Conservation (phyloP, 2,888 invertebrate species). For the Polymixis lichenea region DNA sequence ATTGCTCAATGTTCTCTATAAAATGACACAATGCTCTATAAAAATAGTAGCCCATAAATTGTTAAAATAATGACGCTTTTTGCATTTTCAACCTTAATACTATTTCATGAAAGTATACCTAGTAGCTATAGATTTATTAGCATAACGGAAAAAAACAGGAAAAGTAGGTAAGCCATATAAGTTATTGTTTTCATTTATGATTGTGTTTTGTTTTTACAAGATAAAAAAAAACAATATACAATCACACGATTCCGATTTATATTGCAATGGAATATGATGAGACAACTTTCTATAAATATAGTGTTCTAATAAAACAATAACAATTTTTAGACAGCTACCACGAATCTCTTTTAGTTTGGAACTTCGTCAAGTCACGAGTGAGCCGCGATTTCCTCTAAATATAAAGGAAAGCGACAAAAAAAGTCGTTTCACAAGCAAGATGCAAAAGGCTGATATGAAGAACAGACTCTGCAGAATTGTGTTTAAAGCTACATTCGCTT, state of each 20-base stretch:
- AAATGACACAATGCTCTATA: not conserved
- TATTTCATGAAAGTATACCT: not conserved
- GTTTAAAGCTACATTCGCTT: too few species aligned
- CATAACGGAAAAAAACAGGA: not conserved
- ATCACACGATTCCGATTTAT: slow-evolving; percentile 32
- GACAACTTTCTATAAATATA: slow-evolving; percentile 57
- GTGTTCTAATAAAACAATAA: slow-evolving; percentile 61
- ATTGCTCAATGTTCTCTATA: slow-evolving; percentile 1
- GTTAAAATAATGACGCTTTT: not conserved
- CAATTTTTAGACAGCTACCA: slow-evolving; percentile 41
- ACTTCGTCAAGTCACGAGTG: slow-evolving; percentile 13
- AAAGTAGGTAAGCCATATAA: not conserved
- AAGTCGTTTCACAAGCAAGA: not conserved
- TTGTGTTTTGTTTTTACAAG: slow-evolving; percentile 13
- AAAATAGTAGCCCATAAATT: not conserved
- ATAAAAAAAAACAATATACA: slow-evolving; percentile 7
- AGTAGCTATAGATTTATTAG: not conserved
- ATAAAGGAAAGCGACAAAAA: not conserved
- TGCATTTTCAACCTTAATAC: not conserved
- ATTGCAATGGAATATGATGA: slow-evolving; percentile 51
- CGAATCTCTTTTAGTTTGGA: slow-evolving; percentile 29
- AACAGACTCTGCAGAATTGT: too few species aligned
- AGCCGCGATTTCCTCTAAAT: slow-evolving; percentile 15
- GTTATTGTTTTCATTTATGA: not conserved
- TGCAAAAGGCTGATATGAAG: not conserved